Evolutionary conservation across 2,113 vertebrate genomes (phyloP), one percentile per base, ranked within the genome.

Genomic region (Pollachius pollachius): DNA sequence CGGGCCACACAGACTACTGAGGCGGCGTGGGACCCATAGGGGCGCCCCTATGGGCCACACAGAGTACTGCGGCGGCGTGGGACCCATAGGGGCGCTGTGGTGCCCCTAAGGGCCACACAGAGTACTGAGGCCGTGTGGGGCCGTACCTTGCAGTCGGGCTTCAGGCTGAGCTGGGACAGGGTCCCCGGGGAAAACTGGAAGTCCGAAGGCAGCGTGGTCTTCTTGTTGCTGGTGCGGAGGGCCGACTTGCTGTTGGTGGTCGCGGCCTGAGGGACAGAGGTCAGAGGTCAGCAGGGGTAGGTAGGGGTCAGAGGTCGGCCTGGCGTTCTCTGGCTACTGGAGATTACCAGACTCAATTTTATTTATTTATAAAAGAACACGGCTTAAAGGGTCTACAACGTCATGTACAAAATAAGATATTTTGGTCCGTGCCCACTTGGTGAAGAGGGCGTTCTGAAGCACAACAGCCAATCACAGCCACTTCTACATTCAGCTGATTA

Each of bases 131-230:
- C 0, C 48, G 6, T 15, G 2, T 3, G 60, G 30, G 30, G 6
- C 8, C 90, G 90, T 85, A 99, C 97, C 89, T 85, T 92, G 77
- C 82, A 70, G 52, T 76, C 71, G 7, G 96, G 94, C 73, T 97
- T 99, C 70, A 97, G 93, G 82, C 85, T 92, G 61, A 98, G 92
- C 84, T 91, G 93, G 11, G 91, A 83, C 0, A 99, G 77, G 7
- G 73, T 88, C n/a, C 89, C 72, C 3, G 92, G 90, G 1, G 94
- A 83, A 21, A 98, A 98, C 85, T 92, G 91, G 88, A 98, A 98
- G 75, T 96, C 95, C 1, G 82, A 15, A 0, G 97, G 97, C 5
- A 99, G 92, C 0, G 94, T 97, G 13, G 94, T 95, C 71, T 90
- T 91, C 88, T 87, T 95, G 56, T 81, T 81, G 0, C 84, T 94